Conservation (phyloP, 2,113 vertebrate genomes). For the Nipponia nippon region DNA sequence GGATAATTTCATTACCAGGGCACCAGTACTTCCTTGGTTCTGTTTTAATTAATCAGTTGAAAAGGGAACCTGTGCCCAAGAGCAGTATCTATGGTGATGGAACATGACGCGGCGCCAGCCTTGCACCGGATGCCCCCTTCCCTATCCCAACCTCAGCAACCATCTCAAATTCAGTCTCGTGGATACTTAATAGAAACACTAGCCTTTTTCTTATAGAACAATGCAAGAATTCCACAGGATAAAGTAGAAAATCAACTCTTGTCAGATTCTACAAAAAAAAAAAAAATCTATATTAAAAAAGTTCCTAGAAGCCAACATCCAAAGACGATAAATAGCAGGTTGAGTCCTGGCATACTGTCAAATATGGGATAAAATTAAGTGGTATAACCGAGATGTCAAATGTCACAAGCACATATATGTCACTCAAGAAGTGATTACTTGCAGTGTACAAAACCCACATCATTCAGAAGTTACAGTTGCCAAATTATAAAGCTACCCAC, state of each 20-base stretch:
- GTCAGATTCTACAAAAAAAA: neutral
- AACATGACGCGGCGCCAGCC: neutral
- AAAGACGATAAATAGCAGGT: neutral
- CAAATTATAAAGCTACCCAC: neutral
- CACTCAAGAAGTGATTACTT: neutral
- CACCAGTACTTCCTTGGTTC: neutral
- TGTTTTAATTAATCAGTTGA: slow-evolving; percentile 20
- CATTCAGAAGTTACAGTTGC: neutral
- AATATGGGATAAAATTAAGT: neutral
- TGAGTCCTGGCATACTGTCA: neutral
- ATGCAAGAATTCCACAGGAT: neutral
- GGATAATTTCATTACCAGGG: slow-evolving; percentile 33
- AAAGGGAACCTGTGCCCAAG: neutral
- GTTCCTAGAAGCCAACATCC: neutral
- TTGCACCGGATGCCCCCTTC: neutral
- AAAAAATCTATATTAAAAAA: neutral
- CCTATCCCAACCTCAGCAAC: neutral
- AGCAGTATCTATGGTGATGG: neutral
- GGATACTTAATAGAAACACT: neutral
- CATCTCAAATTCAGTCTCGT: neutral
- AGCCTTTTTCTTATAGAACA: neutral
- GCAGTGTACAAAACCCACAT: neutral
- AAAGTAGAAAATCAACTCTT: neutral
- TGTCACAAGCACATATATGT: neutral
- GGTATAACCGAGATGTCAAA: neutral